phyloP scores from a whole-genome alignment of 2,888 invertebrate species.

The Noctua janthe region DNA sequence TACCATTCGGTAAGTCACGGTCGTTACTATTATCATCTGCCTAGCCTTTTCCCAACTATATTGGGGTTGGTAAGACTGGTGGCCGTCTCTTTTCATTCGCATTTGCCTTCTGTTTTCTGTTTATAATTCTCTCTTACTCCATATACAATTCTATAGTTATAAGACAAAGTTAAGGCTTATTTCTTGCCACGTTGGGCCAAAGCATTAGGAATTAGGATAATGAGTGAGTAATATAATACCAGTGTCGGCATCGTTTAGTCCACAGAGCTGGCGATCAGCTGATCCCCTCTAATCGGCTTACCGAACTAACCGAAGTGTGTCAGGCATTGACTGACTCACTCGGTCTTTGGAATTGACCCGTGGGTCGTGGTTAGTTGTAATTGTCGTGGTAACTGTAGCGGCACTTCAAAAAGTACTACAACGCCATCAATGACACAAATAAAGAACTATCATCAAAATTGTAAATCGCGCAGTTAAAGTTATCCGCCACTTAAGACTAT shows the following conservation, averaged over 20 bases:
- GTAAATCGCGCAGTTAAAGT: too few species aligned
- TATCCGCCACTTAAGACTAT: too few species aligned
- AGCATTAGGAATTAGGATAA: slow-evolving; percentile 42
- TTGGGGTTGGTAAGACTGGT: too few species aligned
- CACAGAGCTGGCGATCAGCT: slow-evolving; percentile 57
- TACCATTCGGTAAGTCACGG: not conserved
- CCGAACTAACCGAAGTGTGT: slow-evolving; percentile 47
- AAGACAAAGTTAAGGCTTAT: slow-evolving; percentile 15
- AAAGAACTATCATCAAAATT: too few species aligned
- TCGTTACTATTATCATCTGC: not conserved
- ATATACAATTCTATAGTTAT: not conserved
- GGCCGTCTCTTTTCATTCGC: too few species aligned
- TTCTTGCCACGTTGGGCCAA: slow-evolving; percentile 14
- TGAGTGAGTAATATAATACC: slow-evolving; percentile 47
- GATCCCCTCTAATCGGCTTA: slow-evolving; percentile 62
- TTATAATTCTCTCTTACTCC: not conserved
- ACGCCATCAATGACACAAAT: too few species aligned
- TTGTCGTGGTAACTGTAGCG: not conserved
- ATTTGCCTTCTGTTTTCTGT: not conserved
- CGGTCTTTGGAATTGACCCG: slow-evolving; percentile 25
- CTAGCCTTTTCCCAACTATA: not conserved
- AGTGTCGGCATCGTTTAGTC: slow-evolving; percentile 53
- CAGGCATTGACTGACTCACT: slow-evolving; percentile 43
- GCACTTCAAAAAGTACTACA: too few species aligned
- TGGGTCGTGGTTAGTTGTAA: slow-evolving; percentile 1